A percentile compares a stretch with the other conserved stretches of the same genome.
phyloP scores from a whole-genome alignment of 2,888 invertebrate genomes.

The Pherbina coryleti region DNA sequence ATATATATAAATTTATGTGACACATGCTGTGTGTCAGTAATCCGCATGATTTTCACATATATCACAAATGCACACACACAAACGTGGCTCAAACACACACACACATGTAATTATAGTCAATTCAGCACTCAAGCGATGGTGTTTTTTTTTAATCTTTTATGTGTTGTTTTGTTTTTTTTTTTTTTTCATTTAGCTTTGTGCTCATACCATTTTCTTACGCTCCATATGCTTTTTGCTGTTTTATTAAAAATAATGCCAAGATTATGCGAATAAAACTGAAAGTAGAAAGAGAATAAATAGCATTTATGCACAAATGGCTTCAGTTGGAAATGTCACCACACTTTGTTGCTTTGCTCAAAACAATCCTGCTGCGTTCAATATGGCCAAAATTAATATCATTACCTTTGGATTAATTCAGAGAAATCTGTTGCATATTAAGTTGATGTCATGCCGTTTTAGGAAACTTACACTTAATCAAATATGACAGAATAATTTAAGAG shows the following conservation, averaged over 20 bases:
- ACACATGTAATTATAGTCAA: background rate
- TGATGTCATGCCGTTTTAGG: no score
- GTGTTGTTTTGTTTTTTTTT: background rate
- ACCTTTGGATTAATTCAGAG: no score
- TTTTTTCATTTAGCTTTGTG: background rate
- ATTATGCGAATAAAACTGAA: background rate
- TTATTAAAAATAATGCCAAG: background rate
- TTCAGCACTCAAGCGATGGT: background rate
- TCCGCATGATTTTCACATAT: slow-evolving; percentile 25
- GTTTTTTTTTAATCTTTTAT: background rate
- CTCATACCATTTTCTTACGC: background rate
- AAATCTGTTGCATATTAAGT: no score
- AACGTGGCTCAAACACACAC: slow-evolving; percentile 1
- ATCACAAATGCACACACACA: slow-evolving; percentile 3
- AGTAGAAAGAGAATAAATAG: background rate
- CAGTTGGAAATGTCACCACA: background rate
- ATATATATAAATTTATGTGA: slow-evolving; percentile 19
- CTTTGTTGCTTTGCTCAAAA: background rate
- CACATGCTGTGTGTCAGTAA: slow-evolving; percentile 46
- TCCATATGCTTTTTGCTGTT: background rate
- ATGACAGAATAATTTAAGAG: no score
- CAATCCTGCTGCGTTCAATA: background rate
- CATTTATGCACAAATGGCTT: background rate
- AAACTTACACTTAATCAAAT: no score
- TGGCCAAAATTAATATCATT: no score